Conservation (phyloP, 2,113 vertebrate genomes). For the Coracopsis vasa region DNA sequence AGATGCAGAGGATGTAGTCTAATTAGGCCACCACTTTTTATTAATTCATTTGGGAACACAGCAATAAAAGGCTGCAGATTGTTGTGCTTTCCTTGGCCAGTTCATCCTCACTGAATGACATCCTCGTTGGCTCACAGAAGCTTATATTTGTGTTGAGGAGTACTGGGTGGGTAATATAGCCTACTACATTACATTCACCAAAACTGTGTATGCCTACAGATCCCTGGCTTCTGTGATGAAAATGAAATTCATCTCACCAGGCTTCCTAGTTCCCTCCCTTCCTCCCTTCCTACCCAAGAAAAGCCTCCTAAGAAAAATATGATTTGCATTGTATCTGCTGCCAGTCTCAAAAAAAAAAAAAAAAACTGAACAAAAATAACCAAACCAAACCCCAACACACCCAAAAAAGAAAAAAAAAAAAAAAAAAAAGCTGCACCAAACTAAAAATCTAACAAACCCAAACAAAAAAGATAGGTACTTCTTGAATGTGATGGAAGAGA, state of each 20-base stretch:
- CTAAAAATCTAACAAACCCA: background rate
- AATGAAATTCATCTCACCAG: background rate
- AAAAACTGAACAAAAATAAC: background rate
- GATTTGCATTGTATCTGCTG: background rate
- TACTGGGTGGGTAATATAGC: background rate
- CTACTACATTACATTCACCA: background rate
- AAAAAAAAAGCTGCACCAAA: background rate
- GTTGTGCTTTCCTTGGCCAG: background rate
- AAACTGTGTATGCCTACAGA: background rate
- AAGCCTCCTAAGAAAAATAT: background rate
- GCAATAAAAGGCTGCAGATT: background rate
- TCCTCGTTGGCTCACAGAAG: no score
- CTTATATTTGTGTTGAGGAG: background rate
- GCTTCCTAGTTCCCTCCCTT: background rate
- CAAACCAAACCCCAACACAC: background rate
- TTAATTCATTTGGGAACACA: background rate
- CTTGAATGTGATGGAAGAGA: background rate
- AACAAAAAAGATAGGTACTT: background rate
- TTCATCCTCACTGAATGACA: background rate
- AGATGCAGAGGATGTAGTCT: background rate
- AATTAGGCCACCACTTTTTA: background rate
- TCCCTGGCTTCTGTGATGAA: constrained; percentile 11
- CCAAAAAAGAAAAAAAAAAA: background rate
- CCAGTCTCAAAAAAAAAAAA: background rate
- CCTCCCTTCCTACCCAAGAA: background rate